These are phyloP conservation scores for Caenorhabditis sinica DNA, from an alignment of 2,888 invertebrate species.

Conservation along the genomic window DNA sequence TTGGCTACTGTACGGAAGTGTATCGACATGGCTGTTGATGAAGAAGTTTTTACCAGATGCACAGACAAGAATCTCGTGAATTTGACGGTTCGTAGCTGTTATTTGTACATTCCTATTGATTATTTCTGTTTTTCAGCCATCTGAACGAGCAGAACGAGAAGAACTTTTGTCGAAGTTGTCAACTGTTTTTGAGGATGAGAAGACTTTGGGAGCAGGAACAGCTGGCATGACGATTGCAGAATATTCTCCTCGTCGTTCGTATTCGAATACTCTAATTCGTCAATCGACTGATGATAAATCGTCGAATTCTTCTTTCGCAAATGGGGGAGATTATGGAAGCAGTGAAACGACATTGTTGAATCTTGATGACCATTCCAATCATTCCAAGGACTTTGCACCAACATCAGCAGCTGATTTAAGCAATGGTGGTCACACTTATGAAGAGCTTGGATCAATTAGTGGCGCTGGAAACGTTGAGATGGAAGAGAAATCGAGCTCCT, in stretches of 20 bases:
- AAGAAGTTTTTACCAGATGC: slow-evolving; percentile 64
- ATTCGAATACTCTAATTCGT: slow-evolving; percentile 52
- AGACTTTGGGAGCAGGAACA: slow-evolving; percentile 63
- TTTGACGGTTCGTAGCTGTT: slow-evolving; percentile 47
- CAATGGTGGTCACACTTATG: slow-evolving; percentile 28
- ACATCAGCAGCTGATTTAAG: slow-evolving; percentile 40
- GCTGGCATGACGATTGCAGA: slow-evolving; percentile 66
- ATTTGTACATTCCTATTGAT: neutral
- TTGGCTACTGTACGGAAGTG: slow-evolving; percentile 66
- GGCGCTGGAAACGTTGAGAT: slow-evolving; percentile 1
- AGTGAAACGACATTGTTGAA: slow-evolving; percentile 58
- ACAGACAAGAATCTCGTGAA: slow-evolving; percentile 67
- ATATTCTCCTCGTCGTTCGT: slow-evolving; percentile 64
- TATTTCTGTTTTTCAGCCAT: slow-evolving; percentile 34
- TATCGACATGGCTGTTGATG: slow-evolving; percentile 63
- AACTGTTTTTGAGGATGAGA: slow-evolving; percentile 65
- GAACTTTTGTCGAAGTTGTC: slow-evolving; percentile 58
- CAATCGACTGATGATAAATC: slow-evolving; percentile 63
- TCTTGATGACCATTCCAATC: slow-evolving; percentile 62
- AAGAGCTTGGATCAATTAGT: slow-evolving; percentile 49
- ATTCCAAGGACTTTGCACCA: slow-evolving; percentile 49
- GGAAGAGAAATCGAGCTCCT: neutral
- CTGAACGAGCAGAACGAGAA: slow-evolving; percentile 61
- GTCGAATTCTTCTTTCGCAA: slow-evolving; percentile 44
- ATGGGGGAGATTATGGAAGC: slow-evolving; percentile 47